Evolutionary conservation across 2,113 vertebrate genomes (phyloP).

Genomic region (Prolemur simus): DNA sequence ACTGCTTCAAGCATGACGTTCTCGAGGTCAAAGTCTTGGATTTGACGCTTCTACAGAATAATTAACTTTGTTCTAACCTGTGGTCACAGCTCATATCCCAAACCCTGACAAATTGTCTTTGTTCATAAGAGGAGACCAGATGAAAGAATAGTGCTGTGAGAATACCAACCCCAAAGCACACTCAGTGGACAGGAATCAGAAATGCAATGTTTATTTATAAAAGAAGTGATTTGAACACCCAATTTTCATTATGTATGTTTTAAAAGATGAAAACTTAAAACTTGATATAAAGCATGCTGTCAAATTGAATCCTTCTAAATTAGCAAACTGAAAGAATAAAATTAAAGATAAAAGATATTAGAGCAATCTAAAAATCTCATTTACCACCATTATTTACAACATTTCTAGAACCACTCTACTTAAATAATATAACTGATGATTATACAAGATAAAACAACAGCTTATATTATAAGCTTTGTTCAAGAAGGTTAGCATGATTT

Average conservation of each 20-base stretch:
- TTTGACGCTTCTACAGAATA: constrained; percentile 54
- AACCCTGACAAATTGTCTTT: constrained; percentile 43
- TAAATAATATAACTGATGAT: neutral
- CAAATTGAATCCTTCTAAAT: neutral
- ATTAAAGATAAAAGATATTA: neutral
- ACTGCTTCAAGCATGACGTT: constrained; percentile 54
- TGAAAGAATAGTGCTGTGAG: constrained; percentile 11
- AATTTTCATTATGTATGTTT: neutral
- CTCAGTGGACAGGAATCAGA: neutral
- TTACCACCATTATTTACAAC: neutral
- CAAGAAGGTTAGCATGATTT: neutral
- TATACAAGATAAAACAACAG: neutral
- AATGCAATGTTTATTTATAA: neutral
- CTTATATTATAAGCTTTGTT: neutral
- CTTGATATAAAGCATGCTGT: neutral
- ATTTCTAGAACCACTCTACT: neutral
- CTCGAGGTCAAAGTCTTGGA: constrained; percentile 50
- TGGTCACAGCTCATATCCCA: constrained; percentile 61
- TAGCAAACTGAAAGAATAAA: neutral
- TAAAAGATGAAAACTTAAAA: neutral
- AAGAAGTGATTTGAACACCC: neutral
- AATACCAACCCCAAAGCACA: neutral
- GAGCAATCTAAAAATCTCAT: neutral
- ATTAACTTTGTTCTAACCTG: constrained; percentile 68
- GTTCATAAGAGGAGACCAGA: neutral